Percentiles rank a stretch among this genome's conserved stretches.
Evolutionary conservation across 2,113 vertebrate species (phyloP).

Genomic region (Vireo altiloquus): DNA sequence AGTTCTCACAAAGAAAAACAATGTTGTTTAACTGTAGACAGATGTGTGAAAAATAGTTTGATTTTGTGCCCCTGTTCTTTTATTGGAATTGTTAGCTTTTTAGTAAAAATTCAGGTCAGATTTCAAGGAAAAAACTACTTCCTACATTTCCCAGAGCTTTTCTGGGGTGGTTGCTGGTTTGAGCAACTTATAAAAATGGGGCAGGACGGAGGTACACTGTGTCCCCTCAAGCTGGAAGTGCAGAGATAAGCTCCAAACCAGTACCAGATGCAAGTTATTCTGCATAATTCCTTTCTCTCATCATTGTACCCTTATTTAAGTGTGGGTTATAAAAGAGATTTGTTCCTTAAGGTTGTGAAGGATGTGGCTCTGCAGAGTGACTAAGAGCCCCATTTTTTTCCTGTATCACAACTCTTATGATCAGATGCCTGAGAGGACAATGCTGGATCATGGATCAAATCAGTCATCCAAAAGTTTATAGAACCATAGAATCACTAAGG

Average conservation of each 20-base stretch:
- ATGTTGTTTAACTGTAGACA: neutral
- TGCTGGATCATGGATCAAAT: neutral
- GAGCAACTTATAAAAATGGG: neutral
- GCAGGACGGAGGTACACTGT: neutral
- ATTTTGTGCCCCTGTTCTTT: neutral
- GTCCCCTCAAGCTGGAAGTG: neutral
- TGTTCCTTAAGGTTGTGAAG: neutral
- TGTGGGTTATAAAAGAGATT: neutral
- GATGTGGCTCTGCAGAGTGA: neutral
- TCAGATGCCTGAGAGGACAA: neutral
- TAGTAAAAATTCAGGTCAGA: neutral
- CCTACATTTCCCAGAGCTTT: neutral
- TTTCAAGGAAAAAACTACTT: neutral
- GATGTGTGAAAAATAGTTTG: neutral
- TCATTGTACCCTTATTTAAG: neutral
- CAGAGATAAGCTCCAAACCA: neutral
- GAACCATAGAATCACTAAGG: neutral
- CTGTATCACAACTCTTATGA: accelerated
- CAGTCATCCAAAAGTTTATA: neutral
- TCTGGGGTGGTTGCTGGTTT: neutral
- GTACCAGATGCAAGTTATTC: neutral
- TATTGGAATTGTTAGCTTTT: neutral
- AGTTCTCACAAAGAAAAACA: slow-evolving; percentile 38
- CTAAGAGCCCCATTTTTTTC: neutral
- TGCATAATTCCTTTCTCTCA: neutral